These are phyloP conservation scores for Choristoneura rosaceana DNA, from an alignment of 2,888 invertebrate species.

Conservation along the genomic window DNA sequence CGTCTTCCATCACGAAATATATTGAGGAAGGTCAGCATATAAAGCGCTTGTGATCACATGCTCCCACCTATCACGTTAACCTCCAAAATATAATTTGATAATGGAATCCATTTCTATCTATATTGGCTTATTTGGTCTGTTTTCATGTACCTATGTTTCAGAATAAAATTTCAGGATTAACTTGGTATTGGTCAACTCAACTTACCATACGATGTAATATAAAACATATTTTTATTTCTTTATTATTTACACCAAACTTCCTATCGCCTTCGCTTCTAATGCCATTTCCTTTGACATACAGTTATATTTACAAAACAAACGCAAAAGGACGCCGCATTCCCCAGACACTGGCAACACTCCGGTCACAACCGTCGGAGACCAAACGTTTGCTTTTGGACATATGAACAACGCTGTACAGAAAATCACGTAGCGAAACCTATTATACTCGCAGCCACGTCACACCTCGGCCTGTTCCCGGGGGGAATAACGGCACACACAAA, in stretches of 20 bases:
- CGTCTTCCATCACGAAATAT: slow-evolving; percentile 2
- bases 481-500: slow-evolving; percentile 33
- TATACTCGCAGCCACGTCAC: slow-evolving; percentile 28
- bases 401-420: slow-evolving; percentile 5
- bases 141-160: too few relatives aligned
- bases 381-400: slow-evolving; percentile 16
- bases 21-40: slow-evolving; percentile 1
- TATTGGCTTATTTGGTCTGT: background rate
- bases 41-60: background rate
- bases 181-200: too few relatives aligned
- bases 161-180: too few relatives aligned
- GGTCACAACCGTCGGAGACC: slow-evolving; percentile 1
- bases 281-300: background rate
- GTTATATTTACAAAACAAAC: slow-evolving; percentile 2
- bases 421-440: slow-evolving; percentile 39
- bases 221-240: background rate
- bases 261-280: background rate
- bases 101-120: background rate
- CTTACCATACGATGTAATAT: too few relatives aligned
- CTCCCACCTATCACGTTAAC: background rate
- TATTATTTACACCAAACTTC: background rate
- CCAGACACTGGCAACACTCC: slow-evolving; percentile 2
- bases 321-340: background rate
- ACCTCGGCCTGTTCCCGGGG: slow-evolving; percentile 21
- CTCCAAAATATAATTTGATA: background rate